Evolutionary conservation across 2,797 vertebrate species (phyloP).

Genomic region (Danio jaintianensis): DNA sequence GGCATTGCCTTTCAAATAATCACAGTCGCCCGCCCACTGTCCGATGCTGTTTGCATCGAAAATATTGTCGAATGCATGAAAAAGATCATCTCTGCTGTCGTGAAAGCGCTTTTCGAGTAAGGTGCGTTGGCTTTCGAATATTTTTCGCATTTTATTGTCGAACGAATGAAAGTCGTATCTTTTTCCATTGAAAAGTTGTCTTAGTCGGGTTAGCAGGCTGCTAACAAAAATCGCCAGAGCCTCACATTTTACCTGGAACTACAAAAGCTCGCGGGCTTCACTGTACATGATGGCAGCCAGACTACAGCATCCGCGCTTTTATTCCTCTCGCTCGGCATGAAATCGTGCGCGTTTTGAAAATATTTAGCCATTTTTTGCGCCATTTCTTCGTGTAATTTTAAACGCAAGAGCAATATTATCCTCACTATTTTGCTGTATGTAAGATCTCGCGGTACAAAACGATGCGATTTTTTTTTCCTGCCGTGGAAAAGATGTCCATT

Average conservation of each 20-base stretch:
- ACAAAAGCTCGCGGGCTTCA: constrained; percentile 45
- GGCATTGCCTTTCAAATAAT: constrained; percentile 58
- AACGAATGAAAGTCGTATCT: neutral
- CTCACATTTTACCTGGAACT: constrained; percentile 37
- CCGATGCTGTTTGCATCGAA: constrained; percentile 41
- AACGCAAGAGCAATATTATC: neutral
- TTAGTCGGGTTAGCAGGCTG: constrained; percentile 41
- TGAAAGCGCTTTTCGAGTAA: constrained; percentile 36
- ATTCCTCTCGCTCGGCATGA: neutral
- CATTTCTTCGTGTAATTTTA: neutral
- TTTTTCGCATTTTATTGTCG: neutral
- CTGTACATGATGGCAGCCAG: constrained; percentile 10
- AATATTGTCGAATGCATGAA: constrained; percentile 45
- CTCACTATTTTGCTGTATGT: neutral
- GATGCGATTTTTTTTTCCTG: neutral
- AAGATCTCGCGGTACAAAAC: constrained; percentile 9
- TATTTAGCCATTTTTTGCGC: neutral
- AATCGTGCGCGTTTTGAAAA: neutral
- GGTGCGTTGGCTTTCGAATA: constrained; percentile 25
- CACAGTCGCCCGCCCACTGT: constrained; percentile 40
- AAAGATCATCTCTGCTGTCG: neutral
- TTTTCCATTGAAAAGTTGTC: constrained; percentile 46
- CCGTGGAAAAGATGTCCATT: constrained; percentile 9
- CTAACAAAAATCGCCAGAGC: constrained; percentile 46
- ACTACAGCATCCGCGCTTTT: constrained; percentile 22